Evolutionary conservation across 2,888 invertebrate genomes (phyloP), one percentile per base, ranked within the genome.

Genomic region (Drosophila pegasa): DNA sequence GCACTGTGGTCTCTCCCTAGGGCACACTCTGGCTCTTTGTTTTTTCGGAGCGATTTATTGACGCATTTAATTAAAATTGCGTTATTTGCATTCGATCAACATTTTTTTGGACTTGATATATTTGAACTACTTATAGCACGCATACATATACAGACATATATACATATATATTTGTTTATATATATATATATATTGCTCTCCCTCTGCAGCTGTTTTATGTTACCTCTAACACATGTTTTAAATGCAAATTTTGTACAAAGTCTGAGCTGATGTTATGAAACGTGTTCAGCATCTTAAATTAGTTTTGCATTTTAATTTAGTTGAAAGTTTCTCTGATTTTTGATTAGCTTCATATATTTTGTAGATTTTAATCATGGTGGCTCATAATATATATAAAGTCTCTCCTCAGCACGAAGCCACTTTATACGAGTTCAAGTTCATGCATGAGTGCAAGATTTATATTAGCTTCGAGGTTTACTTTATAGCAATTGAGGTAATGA

Each of bases 1-100:
- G 74, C 71, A 71, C 35, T 50, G 76, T 35, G 41, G 65, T 38
- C 54, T n/a, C n/a, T 31, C 76, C 79, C 63, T 18, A 50, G 73
- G 75, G 75, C 52, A 69, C 57, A 43, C 51, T 66, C 68, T 51
- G 33, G 43, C n/a, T 43, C 27, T 37, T 60, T 71, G 58, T 48
- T 55, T 56, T 59, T 52, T 20, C 47, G 18, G 31, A 41, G 29
- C 68, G 65, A 84, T 80, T 86, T 88, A 83, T 88, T 80, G 75
- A 78, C 68, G 61, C 64, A 77, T 78, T 78, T 83, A 79, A 88
- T 83, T 79, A 83, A 85, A 87, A 67, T 68, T 54, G 55, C 70
- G 57, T 50, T 79, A 80, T 80, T 80, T 80, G 71, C 80, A 76
- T 71, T 43, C 50, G 67, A 41, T 18, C 59, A 68, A 58, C 69